These are phyloP conservation scores for Gymnocephalus cernua DNA, from an alignment of 2,113 vertebrate species.

Conservation along the genomic window DNA sequence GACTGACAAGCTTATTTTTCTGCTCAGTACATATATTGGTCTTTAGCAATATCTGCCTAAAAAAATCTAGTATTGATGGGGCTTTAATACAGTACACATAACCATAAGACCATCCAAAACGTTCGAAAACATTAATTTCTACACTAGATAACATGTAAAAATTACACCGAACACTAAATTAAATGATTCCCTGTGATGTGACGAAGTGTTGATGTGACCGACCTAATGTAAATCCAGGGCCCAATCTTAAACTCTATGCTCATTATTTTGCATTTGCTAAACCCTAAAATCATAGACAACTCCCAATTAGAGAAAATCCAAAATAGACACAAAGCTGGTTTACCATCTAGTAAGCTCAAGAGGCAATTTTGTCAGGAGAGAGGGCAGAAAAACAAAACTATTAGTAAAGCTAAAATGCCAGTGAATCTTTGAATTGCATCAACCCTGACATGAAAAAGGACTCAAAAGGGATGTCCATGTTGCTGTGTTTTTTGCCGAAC, in stretches of 20 bases:
- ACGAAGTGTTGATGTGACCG: background rate
- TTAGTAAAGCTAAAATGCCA: background rate
- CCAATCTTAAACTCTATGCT: background rate
- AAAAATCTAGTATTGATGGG: background rate
- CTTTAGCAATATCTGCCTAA: background rate
- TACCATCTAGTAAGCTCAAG: background rate
- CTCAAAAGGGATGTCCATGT: background rate
- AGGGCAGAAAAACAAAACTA: background rate
- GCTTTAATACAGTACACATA: background rate
- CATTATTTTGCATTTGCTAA: constrained; percentile 4
- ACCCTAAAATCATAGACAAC: background rate
- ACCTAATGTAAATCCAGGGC: background rate
- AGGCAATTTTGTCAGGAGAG: background rate
- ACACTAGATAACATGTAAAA: background rate
- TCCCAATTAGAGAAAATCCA: constrained; percentile 12
- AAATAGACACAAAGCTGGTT: background rate
- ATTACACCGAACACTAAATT: background rate
- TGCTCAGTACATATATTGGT: background rate
- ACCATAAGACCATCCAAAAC: background rate
- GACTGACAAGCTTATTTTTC: background rate
- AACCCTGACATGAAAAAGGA: background rate
- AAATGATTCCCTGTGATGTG: background rate
- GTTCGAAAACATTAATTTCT: background rate
- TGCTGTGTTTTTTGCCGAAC: background rate
- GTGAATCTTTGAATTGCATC: background rate